A percentile compares a stretch with the other conserved stretches of the same genome.
Conservation (phyloP, 2,888 invertebrate species). For the Petrophora chlorosata region DNA sequence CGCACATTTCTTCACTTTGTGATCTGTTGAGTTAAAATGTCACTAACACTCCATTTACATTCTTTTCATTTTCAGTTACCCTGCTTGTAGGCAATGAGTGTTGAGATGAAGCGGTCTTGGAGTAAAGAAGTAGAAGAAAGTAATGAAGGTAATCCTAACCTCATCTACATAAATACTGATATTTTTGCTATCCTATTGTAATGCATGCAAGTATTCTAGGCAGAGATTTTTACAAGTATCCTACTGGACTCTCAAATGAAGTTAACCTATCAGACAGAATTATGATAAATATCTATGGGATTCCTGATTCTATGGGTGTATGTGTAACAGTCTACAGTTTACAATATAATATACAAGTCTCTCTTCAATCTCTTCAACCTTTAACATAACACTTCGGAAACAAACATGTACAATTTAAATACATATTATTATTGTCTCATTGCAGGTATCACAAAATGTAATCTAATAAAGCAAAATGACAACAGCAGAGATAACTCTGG, state of each 20-base stretch:
- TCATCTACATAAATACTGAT: slow-evolving; percentile 27
- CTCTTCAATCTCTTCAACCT: not conserved
- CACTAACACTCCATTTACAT: too few species aligned
- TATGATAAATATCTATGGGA: too few species aligned
- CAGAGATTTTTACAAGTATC: not conserved
- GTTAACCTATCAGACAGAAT: too few species aligned
- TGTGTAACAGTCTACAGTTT: too few species aligned
- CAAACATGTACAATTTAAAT: not conserved
- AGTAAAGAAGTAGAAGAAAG: slow-evolving; percentile 38
- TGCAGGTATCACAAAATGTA: slow-evolving; percentile 41
- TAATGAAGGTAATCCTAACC: slow-evolving; percentile 22
- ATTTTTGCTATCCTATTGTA: not conserved
- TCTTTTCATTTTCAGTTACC: too few species aligned
- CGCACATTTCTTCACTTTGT: too few species aligned
- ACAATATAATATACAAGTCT: too few species aligned
- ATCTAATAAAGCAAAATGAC: slow-evolving; percentile 51
- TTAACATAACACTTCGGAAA: not conserved
- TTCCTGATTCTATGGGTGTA: too few species aligned
- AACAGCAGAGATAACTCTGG: slow-evolving; percentile 60
- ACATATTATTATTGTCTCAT: slow-evolving; percentile 15
- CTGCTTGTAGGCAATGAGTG: too few species aligned
- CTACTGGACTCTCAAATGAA: too few species aligned
- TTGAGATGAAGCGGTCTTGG: slow-evolving; percentile 48
- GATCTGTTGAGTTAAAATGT: too few species aligned
- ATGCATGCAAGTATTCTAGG: not conserved